Conservation (phyloP, 2,797 vertebrate genomes). For the Heterohyrax brucei region DNA sequence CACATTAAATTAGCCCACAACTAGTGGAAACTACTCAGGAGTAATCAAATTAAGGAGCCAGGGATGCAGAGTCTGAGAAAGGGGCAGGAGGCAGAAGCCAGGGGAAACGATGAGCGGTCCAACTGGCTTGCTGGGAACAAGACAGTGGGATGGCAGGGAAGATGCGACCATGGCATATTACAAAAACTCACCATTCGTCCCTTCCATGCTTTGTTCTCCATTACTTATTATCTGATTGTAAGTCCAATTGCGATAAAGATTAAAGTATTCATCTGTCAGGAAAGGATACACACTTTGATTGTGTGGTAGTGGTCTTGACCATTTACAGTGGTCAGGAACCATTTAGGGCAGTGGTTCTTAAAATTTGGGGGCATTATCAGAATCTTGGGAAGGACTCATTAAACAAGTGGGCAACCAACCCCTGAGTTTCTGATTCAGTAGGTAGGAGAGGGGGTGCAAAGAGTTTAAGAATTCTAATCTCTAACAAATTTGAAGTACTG, state of each 20-base stretch:
- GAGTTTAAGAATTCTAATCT: background rate
- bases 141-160: background rate
- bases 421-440: background rate
- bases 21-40: slow-evolving; percentile 39
- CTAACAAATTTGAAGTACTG: slow-evolving; percentile 26
- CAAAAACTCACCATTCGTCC: background rate
- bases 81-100: slow-evolving; percentile 15
- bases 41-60: background rate
- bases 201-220: background rate
- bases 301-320: background rate
- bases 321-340: background rate
- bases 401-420: background rate
- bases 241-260: slow-evolving; percentile 27
- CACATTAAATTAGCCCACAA: slow-evolving; percentile 60
- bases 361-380: background rate
- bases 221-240: slow-evolving; percentile 13
- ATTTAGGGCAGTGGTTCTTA: background rate
- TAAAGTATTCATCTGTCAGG: slow-evolving; percentile 37
- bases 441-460: background rate
- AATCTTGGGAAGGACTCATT: background rate
- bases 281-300: slow-evolving; percentile 44
- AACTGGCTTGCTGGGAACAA: background rate
- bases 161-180: background rate
- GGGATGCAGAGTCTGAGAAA: background rate
- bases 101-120: background rate